Evolutionary conservation across 2,888 invertebrate species (phyloP), one percentile per base, ranked within the genome.

Genomic region (Nemotelus pantherinus): DNA sequence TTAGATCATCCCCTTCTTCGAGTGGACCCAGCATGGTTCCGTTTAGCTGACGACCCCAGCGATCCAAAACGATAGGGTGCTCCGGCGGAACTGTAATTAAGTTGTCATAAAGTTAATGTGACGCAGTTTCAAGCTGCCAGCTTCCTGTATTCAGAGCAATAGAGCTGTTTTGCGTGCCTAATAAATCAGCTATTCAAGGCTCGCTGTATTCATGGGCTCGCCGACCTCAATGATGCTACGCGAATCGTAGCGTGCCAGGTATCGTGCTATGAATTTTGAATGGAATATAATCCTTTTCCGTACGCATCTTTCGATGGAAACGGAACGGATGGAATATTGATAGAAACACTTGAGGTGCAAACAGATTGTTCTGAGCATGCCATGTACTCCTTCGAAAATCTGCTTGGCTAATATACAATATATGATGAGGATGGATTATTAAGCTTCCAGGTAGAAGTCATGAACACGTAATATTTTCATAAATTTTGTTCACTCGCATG

Each of bases 1-100:
- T 89, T 72, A 94, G 91, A 82, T 93, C 93, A 82, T 93, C 93
- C 0, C 93, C 93, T 86, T 94, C 94, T 84, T 93, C 91, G 84
- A 93, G 92, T 0, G 94, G 94, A 0, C 94, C 94, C 47, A 93
- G 90, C 6, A 90, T 90, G 3, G 92, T 91, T 81, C 90, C 89
- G 86, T 94, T 93, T 84, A 94, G 89, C 84, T 92, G 91, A 81
- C 92, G 90, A 47, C 94, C 94, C 90, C 91, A 92, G 79, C 92
- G 90, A 87, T 94, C 93, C 83, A 94, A 89, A 82, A 94, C 93
- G 80, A 92, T 91, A 41, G 94, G 93, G 84, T 91, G 91, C 84
- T 94, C 93, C 0, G 95, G 94, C 71, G 94, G 94, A 82, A 94
- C 94, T 94, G 91, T 3, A 76, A 76, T 72, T 64, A 79, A 74